Evolutionary conservation across 1,140 invertebrate species (phyloP).

Genomic region (Theocolax elegans): DNA sequence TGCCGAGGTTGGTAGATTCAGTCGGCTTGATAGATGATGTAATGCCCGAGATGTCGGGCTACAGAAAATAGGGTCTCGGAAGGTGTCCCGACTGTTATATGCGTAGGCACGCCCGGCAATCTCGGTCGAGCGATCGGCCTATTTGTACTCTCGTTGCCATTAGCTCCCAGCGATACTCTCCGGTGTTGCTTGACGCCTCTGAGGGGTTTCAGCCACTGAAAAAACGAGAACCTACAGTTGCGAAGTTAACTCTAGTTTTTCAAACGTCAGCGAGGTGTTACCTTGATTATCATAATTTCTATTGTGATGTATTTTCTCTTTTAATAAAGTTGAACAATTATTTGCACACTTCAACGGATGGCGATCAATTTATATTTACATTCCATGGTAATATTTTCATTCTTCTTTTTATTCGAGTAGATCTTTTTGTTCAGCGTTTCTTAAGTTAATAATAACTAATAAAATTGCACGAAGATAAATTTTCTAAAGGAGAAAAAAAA

Average conservation of each 20-base stretch:
- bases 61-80: not conserved
- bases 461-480: too few relatives aligned
- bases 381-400: too few relatives aligned
- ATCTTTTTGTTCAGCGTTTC: too few relatives aligned
- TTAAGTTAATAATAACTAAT: too few relatives aligned
- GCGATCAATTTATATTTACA: too few relatives aligned
- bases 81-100: not conserved
- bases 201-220: not conserved
- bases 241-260: not conserved
- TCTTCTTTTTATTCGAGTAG: too few relatives aligned
- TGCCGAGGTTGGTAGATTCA: constrained; percentile 24
- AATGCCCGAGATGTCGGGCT: not conserved
- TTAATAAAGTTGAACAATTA: too few relatives aligned
- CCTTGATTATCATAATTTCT: too few relatives aligned
- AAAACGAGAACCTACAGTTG: not conserved
- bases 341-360: too few relatives aligned
- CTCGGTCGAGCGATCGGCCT: constrained; percentile 22
- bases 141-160: constrained; percentile 23
- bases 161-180: not conserved
- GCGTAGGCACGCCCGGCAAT: constrained; percentile 34
- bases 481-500: too few relatives aligned
- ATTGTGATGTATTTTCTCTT: too few relatives aligned
- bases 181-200: not conserved
- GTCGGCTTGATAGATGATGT: constrained; percentile 38
- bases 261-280: too few relatives aligned